Evolutionary conservation across 2,113 vertebrate species (phyloP), one percentile per base, ranked within the genome.

Genomic region (Galbula dea): DNA sequence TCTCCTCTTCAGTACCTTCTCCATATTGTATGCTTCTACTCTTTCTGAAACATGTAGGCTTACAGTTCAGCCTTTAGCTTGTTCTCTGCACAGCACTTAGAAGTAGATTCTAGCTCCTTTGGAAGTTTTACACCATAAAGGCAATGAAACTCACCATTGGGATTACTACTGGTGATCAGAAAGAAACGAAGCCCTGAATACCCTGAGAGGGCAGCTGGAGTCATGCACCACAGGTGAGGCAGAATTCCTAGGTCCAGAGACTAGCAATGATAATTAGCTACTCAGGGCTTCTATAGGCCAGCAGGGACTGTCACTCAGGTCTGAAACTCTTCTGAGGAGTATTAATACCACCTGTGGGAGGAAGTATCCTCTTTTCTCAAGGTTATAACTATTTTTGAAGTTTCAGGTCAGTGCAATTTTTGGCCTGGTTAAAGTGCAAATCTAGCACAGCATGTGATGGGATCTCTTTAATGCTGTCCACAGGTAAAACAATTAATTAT

Each of bases 321-420:
- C 48, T 88, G 48, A 32, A 69, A 48, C 32, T 43, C 26, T n/a
- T 27, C 62, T 74, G n/a, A 58, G 4, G 24, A 51, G 34, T 46
- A 85, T 48, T 81, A 75, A 52, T 36, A 69, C 10, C 63, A 69
- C 37, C 55, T 81, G 54, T 46, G 68, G 39, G 8, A 36, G 4
- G 3, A 37, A 27, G 7, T 14, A 2, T 4, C 2, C 9, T n/a
- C 2, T 51, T 55, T 72, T 17, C 18, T 86, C 10, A 41, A 7
- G 46, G 52, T 10, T 55, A 45, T 27, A 23, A 4, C 45, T 68
- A 46, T 84, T 94, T 95, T 97, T 98, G 97, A 97, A 32, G 69
- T 39, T 89, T 43, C 71, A 61, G 57, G 16, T 13, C 34, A 26
- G 7, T 46, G 24, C 3, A 46, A 8, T 11, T 39, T 51, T 80